Conservation (phyloP, 2,797 vertebrate species). For the Enteromius viviparus region DNA sequence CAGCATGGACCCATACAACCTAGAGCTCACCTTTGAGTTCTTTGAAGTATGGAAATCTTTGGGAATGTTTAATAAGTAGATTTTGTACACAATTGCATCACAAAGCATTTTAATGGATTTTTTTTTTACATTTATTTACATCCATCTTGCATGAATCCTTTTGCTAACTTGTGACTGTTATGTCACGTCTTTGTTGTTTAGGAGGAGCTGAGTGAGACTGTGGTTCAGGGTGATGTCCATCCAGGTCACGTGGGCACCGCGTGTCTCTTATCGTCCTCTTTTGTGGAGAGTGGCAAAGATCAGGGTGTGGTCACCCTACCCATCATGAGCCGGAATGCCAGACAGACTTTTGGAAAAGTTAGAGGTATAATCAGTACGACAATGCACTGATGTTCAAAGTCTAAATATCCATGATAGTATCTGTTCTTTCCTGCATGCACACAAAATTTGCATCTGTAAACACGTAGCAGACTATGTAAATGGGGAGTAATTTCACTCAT, state of each 20-base stretch:
- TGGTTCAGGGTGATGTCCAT: constrained; percentile 85
- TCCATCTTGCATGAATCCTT: not conserved
- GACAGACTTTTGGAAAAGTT: constrained; percentile 95
- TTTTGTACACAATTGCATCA: not conserved
- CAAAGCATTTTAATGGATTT: not conserved
- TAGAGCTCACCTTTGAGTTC: constrained; percentile 96
- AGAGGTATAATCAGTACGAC: constrained; percentile 78
- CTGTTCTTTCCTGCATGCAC: not conserved
- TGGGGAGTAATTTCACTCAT: not conserved
- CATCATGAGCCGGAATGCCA: constrained; percentile 92
- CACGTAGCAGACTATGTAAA: constrained; percentile 14
- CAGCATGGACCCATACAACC: constrained; percentile 96
- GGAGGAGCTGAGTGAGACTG: constrained; percentile 90
- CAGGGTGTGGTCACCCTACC: constrained; percentile 88
- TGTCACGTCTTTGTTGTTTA: constrained; percentile 62
- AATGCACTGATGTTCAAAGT: not conserved
- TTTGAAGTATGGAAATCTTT: constrained; percentile 84
- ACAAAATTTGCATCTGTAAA: constrained; percentile 31
- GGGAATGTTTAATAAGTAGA: not conserved
- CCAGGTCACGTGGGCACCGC: constrained; percentile 92
- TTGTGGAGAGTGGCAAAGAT: constrained; percentile 87
- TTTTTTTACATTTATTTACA: not conserved
- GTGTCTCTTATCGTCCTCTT: constrained; percentile 91
- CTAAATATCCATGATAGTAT: not conserved
- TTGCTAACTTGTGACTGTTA: not conserved